Base-by-base conservation (phyloP, 2,888 invertebrate species). In the Ecdyonurus torrentis region DNA sequence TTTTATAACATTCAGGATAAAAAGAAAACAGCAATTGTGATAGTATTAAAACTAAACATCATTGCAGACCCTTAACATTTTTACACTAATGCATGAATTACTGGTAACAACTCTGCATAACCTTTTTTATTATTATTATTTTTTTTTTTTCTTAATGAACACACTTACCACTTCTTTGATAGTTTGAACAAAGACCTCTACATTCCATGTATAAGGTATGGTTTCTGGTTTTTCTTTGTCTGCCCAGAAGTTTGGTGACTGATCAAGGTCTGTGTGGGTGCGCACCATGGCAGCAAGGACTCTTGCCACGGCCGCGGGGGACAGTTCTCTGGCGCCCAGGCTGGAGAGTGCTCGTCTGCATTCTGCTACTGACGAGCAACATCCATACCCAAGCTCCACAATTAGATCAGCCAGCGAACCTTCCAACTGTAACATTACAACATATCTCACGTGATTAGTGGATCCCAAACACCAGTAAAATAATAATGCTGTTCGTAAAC, bases 101-200 rank as follows among this genome's bases (percentile, higher is more conserved):
- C n/a, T n/a, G n/a, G n/a, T n/a, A n/a, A n/a, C n/a, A n/a, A n/a
- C n/a, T n/a, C n/a, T n/a, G n/a, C n/a, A n/a, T n/a, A n/a, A n/a
- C n/a, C n/a, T n/a, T n/a, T n/a, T n/a, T n/a, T n/a, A n/a, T n/a
- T n/a, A n/a, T n/a, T n/a, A n/a, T n/a, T n/a, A n/a, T n/a, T n/a
- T n/a, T n/a, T n/a, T n/a, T n/a, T n/a, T n/a, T n/a, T n/a, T n/a
- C n/a, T n/a, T n/a, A n/a, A 20, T 5, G 58, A 65, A 64, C 20
- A 20, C 58, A 73, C 77, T 74, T 67, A 89, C 88, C 67, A 91
- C 78, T 73, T 96, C 95, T 74, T 92, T 91, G 24, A 95, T 76
- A n/a, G 91, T 86, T 73, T 91, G 90, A 53, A 95, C 88, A 72
- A 97, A 95, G 63, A 93, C 84, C 72, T 97, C 96, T 15, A 92